Conservation (phyloP, 2,888 invertebrate genomes). For the Sclerodermus sp. region DNA sequence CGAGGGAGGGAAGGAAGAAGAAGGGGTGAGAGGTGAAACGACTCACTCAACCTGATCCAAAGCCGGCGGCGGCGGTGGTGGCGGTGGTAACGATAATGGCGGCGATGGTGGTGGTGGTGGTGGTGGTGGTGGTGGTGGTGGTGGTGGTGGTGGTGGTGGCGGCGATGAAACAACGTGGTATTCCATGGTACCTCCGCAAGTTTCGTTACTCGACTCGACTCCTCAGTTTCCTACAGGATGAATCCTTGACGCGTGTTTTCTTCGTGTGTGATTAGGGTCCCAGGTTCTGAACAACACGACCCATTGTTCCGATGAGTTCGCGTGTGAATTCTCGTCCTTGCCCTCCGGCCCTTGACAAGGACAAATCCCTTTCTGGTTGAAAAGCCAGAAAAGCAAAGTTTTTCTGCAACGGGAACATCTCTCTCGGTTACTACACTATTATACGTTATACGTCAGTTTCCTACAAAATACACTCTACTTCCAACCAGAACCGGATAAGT, state of each 20-base stretch:
- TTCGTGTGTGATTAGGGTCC: slow-evolving; percentile 40
- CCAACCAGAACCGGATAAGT: too few relatives aligned
- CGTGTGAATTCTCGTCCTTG: slow-evolving; percentile 30
- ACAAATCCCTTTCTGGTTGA: neutral
- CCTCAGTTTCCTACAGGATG: slow-evolving; percentile 25
- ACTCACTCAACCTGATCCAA: slow-evolving; percentile 39
- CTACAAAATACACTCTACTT: too few relatives aligned
- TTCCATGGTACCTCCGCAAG: neutral
- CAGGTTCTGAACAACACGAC: slow-evolving; percentile 27
- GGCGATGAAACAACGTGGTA: too few relatives aligned
- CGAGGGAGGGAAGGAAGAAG: neutral
- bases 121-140: too few relatives aligned
- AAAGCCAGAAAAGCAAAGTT: too few relatives aligned
- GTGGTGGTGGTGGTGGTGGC: too few relatives aligned
- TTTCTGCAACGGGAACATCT: too few relatives aligned
- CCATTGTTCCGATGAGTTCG: slow-evolving; percentile 33
- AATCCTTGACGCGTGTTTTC: slow-evolving; percentile 42
- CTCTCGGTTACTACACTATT: too few relatives aligned
- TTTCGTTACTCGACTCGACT: slow-evolving; percentile 22
- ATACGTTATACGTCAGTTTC: too few relatives aligned
- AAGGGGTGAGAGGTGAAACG: slow-evolving; percentile 22
- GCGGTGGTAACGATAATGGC: too few relatives aligned
- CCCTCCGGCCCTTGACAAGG: slow-evolving; percentile 16
- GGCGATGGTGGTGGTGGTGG: too few relatives aligned
- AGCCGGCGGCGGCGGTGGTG: too few relatives aligned